phyloP scores from a whole-genome alignment of 2,797 vertebrate genomes.

The Ceryle rudis region DNA sequence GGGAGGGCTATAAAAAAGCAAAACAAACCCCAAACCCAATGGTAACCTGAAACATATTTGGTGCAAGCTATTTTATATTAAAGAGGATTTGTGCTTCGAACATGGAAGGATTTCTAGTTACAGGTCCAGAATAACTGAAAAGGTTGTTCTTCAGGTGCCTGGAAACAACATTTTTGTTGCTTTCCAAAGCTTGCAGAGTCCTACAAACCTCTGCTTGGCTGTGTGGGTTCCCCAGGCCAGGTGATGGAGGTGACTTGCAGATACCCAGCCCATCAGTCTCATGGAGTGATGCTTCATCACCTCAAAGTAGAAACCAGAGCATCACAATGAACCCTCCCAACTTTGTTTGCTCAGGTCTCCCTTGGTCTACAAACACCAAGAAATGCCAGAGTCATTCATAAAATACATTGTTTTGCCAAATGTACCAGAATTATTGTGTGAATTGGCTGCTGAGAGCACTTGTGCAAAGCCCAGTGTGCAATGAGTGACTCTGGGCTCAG shows the following conservation, averaged over 20 bases:
- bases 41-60: neutral
- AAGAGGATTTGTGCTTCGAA: neutral
- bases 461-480: accelerated
- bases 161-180: neutral
- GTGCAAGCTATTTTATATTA: neutral
- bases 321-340: neutral
- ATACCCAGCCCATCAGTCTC: neutral
- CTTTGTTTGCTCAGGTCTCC: neutral
- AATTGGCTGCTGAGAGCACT: neutral
- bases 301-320: neutral
- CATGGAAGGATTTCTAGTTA: neutral
- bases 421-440: accelerated
- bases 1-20: neutral
- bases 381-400: neutral
- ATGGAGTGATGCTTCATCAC: accelerated
- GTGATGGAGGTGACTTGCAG: neutral
- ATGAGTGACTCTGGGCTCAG: neutral
- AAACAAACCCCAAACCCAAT: neutral
- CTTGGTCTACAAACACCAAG: neutral
- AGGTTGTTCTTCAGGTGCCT: accelerated
- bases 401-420: accelerated
- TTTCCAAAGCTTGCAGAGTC: neutral
- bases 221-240: no score
- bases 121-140: neutral
- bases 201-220: neutral